Evolutionary conservation across 2,797 vertebrate species (phyloP), one percentile per base, ranked within the genome.

Genomic region (Steatocranus sp.): DNA sequence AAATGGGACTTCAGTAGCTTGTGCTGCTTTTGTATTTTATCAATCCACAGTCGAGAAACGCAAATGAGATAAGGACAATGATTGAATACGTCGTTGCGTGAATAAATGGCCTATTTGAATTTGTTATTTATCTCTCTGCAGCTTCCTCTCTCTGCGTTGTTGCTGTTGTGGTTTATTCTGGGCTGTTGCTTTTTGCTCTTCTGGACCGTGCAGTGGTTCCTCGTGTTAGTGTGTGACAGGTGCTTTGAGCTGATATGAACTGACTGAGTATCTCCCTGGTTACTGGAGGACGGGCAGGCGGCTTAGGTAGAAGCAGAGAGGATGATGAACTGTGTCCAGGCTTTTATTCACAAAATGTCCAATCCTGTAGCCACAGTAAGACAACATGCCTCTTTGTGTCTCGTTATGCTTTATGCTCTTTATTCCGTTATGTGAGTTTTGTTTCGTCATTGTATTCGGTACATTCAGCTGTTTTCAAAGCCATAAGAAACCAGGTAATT

Each of bases 211-310:
- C 78, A 86, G 84, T 18, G 38, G 63, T 82, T 92, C 77, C 76
- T 78, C 48, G 1, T 85, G 79, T 91, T 83, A 74, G 82, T 79
- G 81, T 85, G 83, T 77, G 80, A 85, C 93, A 93, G 92, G 91
- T 93, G 92, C 82, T 88, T 61, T 85, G 84, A 93, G 91, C 90
- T 91, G 90, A 93, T 93, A 90, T 73, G 84, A 89, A 86, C 83
- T 80, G 90, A 91, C 86, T 85, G 81, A 86, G 83, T 82, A 68
- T 88, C 82, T 89, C 91, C 79, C 70, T 86, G 84, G 90, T 91
- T 86, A 92, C 91, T 79, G 75, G 81, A 83, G 78, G 76, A 87
- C 74, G 53, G 61, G 82, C 83, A 80, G 84, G 68, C 54, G 4
- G 89, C 85, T 81, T 68, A 61, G 81, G 84, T 82, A 73, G 54